phyloP scores from a whole-genome alignment of 2,888 invertebrate genomes.

The Nymphalis urticae region DNA sequence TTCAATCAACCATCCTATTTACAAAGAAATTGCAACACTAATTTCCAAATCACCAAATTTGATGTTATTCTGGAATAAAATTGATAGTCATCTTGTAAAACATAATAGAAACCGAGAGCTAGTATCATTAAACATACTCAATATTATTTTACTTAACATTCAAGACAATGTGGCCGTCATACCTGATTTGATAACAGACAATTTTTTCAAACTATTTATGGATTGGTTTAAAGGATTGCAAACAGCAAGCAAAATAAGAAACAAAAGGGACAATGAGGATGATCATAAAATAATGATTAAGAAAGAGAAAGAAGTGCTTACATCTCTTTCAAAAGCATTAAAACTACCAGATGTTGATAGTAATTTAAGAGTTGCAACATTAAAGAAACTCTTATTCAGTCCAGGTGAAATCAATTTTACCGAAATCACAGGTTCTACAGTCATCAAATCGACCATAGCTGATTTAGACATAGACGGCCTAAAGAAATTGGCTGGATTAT shows the following conservation, averaged over 20 bases:
- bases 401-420: slow-evolving; percentile 89
- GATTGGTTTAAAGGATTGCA: slow-evolving; percentile 83
- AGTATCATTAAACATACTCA: slow-evolving; percentile 82
- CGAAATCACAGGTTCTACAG: slow-evolving; percentile 85
- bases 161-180: slow-evolving; percentile 71
- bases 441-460: slow-evolving; percentile 84
- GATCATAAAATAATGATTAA: slow-evolving; percentile 77
- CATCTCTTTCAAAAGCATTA: slow-evolving; percentile 73
- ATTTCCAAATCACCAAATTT: slow-evolving; percentile 78
- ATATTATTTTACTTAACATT: slow-evolving; percentile 76
- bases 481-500: slow-evolving; percentile 83
- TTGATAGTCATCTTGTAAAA: slow-evolving; percentile 68
- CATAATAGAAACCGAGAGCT: slow-evolving; percentile 83
- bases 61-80: slow-evolving; percentile 80
- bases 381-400: slow-evolving; percentile 84
- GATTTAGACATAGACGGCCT: slow-evolving; percentile 83
- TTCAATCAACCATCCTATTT: slow-evolving; percentile 84
- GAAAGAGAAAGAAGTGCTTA: slow-evolving; percentile 80
- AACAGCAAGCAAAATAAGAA: slow-evolving; percentile 81
- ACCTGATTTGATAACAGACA: slow-evolving; percentile 82
- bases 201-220: slow-evolving; percentile 84
- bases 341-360: slow-evolving; percentile 73
- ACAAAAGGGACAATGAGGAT: slow-evolving; percentile 70
- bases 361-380: slow-evolving; percentile 78
- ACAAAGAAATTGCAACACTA: slow-evolving; percentile 80